Percentiles rank a stretch among this genome's conserved stretches.
phyloP scores from a whole-genome alignment of 2,113 vertebrate species.

The Pseudopipra pipra region DNA sequence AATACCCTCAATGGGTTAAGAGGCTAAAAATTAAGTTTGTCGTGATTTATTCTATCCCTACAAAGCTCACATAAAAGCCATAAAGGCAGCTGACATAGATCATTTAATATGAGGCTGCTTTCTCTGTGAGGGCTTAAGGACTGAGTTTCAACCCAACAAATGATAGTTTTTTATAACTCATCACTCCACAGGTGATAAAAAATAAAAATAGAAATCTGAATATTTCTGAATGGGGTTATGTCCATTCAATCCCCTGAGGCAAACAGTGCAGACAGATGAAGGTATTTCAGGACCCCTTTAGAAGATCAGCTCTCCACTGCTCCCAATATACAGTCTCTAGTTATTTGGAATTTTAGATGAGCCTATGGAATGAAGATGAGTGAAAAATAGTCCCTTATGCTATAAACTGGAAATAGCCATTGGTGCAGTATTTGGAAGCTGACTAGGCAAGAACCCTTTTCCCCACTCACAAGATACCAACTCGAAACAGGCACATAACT shows the following conservation, averaged over 20 bases:
- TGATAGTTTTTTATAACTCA: neutral
- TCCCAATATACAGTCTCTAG: neutral
- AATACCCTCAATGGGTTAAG: neutral
- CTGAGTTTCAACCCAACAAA: neutral
- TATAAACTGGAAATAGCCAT: conserved; percentile 35
- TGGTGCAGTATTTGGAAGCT: conserved; percentile 12
- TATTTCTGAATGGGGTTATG: neutral
- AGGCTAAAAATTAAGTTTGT: neutral
- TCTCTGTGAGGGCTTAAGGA: neutral
- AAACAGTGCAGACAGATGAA: neutral
- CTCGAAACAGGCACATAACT: neutral
- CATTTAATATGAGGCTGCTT: neutral
- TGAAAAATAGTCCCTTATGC: conserved; percentile 49
- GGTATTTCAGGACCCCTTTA: neutral
- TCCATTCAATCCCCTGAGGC: neutral
- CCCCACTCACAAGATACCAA: conserved; percentile 24
- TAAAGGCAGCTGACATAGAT: neutral
- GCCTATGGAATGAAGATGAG: neutral
- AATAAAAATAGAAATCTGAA: neutral
- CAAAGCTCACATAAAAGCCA: neutral
- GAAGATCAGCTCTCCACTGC: neutral
- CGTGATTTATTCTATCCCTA: neutral
- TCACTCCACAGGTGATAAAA: neutral
- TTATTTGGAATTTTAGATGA: neutral
- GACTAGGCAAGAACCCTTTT: neutral